These are phyloP conservation scores for Bombus sylvicola DNA, from an alignment of 1,140 invertebrate genomes.

Conservation along the genomic window DNA sequence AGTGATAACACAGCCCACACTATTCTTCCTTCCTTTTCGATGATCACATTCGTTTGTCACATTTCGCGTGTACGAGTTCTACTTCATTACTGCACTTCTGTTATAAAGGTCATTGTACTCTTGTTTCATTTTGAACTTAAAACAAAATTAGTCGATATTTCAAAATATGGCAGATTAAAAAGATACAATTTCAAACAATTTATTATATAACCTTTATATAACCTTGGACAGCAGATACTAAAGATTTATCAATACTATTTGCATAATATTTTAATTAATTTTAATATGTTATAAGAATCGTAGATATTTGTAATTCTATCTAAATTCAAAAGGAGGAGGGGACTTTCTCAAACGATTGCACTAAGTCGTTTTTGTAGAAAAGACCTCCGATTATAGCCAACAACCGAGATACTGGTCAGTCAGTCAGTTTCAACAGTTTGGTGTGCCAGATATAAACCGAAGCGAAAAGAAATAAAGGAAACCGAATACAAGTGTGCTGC, in stretches of 20 bases:
- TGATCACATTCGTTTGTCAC: constrained; percentile 51
- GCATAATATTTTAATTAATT: background rate
- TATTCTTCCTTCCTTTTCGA: constrained; percentile 70
- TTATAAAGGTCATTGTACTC: background rate
- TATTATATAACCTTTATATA: background rate
- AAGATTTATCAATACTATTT: background rate
- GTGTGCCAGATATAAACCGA: background rate
- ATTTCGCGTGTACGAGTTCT: background rate
- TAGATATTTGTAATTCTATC: background rate
- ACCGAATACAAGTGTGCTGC: constrained; percentile 64
- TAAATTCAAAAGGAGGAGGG: background rate
- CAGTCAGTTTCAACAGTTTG: background rate
- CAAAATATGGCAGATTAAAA: background rate
- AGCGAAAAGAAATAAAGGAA: background rate
- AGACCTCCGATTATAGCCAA: background rate
- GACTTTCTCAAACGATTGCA: background rate
- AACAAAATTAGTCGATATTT: background rate
- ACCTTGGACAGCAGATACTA: background rate
- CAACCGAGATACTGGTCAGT: background rate
- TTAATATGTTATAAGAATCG: background rate
- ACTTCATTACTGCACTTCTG: background rate
- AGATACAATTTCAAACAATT: too few species aligned
- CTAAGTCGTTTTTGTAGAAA: background rate
- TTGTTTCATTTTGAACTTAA: background rate
- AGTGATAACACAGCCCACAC: constrained; percentile 70